A percentile compares a stretch with the other conserved stretches of the same genome.
Conservation (phyloP, 2,888 invertebrate genomes). For the Tuberolachnus salignus region DNA sequence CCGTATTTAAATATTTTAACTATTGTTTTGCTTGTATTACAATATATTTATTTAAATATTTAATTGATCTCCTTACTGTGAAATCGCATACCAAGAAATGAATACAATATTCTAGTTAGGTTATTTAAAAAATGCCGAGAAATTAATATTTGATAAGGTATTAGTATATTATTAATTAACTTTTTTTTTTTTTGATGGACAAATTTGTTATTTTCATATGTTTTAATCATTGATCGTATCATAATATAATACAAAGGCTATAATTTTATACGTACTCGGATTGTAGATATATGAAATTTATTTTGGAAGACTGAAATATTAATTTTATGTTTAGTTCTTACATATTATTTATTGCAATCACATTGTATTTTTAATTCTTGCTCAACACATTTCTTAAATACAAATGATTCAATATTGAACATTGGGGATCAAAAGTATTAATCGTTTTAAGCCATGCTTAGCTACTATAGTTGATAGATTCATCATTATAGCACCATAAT, state of each 20-base stretch:
- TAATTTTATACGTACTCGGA: constrained; percentile 17
- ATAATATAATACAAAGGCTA: constrained; percentile 9
- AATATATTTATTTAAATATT: constrained; percentile 10
- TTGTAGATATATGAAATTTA: constrained; percentile 25
- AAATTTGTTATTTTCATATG: neutral
- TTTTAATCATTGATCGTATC: constrained; percentile 29
- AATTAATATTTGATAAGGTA: neutral
- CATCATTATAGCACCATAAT: neutral
- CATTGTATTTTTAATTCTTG: constrained; percentile 42
- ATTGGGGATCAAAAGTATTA: constrained; percentile 35
- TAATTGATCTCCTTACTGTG: neutral
- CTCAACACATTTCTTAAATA: constrained; percentile 43
- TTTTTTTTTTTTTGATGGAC: constrained; percentile 31
- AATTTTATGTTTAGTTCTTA: constrained; percentile 34
- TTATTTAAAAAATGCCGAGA: neutral
- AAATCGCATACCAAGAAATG: constrained; percentile 5
- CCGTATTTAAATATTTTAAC: constrained; percentile 4
- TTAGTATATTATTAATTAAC: constrained; percentile 30
- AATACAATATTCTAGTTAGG: neutral
- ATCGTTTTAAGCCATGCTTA: constrained; percentile 3
- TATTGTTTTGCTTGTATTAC: constrained; percentile 33
- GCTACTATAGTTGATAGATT: neutral
- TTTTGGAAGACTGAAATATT: constrained; percentile 53
- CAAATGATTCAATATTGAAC: constrained; percentile 27
- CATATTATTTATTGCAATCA: constrained; percentile 39